A percentile compares a stretch with the other conserved stretches of the same genome.
Conservation (phyloP, 35 echinoderm and acorn worm species). For the Apostichopus californicus region DNA sequence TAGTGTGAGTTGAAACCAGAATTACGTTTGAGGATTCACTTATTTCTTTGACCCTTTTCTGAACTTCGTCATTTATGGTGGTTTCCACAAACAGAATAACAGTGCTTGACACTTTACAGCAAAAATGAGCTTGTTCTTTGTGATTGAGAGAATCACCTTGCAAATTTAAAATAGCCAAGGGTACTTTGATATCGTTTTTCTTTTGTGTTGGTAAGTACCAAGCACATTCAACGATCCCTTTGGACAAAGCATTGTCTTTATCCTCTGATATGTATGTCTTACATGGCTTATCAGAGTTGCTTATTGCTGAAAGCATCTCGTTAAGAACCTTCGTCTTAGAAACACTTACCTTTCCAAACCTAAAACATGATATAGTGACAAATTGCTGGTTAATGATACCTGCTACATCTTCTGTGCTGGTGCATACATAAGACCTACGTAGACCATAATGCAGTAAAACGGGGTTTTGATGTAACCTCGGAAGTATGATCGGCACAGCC, state of each 20-base stretch:
- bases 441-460: conserved; percentile 1
- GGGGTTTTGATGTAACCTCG: neutral
- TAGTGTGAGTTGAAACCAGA: neutral
- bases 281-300: neutral
- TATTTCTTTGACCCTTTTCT: neutral
- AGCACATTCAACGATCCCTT: too few relatives aligned
- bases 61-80: neutral
- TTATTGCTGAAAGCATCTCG: neutral
- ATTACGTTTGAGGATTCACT: neutral
- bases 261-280: neutral
- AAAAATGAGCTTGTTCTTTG: neutral
- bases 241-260: neutral
- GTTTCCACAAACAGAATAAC: conserved; percentile 11
- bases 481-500: conserved; percentile 10
- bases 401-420: neutral
- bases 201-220: too few relatives aligned
- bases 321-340: neutral
- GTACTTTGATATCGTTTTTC: neutral
- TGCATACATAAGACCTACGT: neutral
- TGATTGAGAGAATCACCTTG: neutral
- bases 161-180: conserved; percentile 4
- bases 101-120: neutral
- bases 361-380: conserved; percentile 22
- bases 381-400: neutral
- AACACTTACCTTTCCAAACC: neutral